Base-by-base conservation (phyloP, 1,140 invertebrate genomes). In the Myzus persicae region DNA sequence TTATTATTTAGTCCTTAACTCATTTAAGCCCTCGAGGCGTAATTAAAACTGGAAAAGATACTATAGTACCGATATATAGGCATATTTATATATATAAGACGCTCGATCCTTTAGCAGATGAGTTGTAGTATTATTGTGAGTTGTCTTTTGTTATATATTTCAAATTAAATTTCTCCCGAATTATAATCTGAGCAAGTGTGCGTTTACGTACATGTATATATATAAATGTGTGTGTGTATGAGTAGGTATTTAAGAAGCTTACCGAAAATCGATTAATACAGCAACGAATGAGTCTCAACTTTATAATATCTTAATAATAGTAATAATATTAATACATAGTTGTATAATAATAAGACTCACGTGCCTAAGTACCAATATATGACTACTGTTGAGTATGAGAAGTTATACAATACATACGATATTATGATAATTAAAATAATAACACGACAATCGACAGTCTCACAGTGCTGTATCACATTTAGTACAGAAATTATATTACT, bases 11-110 rank as follows among this genome's bases (percentile, higher is more conserved):
- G 51, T 44, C 44, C 90, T 76, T 76, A 76, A 91, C 59, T 91
- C 90, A 36, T 91, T 91, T 91, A 91, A 46, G 59, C 59, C 59
- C 59, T 18, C 6, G 42, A 81, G 67, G 8, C 90, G 67, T 81
- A 91, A 91, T 91, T 76, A 91, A 91, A 91, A 81, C 90, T n/a
- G 67, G 40, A 91, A 91, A 91, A 91, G 42, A 91, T 44, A 91
- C 40, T 44, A 31, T 40, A n/a, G n/a, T n/a, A 82, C 36, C 31
- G 8, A 26, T 67, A 24, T n/a, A 46, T 85, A 26, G 2, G 3
- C 1, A 67, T n/a, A 11, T 59, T 31, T 31, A n/a, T 6, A 51
- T 51, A 22, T 51, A 51, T 22, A 51, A 7, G 20, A 22, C 20
- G 24, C 48, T 3, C 20, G 14, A 76, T 76, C 14, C 59, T 76